These are phyloP conservation scores for Alethe diademata DNA, from an alignment of 2,113 vertebrate species.

Conservation along the genomic window DNA sequence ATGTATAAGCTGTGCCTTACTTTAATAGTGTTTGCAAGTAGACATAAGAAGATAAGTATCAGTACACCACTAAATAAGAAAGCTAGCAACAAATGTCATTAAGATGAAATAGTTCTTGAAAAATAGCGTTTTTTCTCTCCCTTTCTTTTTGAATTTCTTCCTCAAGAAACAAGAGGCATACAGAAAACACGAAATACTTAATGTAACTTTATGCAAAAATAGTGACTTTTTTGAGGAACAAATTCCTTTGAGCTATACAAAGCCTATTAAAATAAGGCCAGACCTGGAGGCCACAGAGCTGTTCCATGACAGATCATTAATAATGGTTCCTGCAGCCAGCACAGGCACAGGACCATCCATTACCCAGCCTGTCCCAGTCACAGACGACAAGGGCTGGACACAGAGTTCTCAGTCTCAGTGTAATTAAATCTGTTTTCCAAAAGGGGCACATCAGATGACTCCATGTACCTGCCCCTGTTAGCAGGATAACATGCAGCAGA, in stretches of 20 bases:
- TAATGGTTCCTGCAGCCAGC: background rate
- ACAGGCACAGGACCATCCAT: background rate
- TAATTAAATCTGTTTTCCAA: background rate
- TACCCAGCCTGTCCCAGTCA: background rate
- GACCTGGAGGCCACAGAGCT: background rate
- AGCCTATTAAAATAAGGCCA: background rate
- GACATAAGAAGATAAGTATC: background rate
- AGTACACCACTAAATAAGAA: background rate
- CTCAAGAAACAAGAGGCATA: background rate
- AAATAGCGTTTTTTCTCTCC: fast-evolving
- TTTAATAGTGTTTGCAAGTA: background rate
- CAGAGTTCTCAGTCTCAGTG: background rate
- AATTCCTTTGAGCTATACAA: background rate
- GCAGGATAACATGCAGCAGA: background rate
- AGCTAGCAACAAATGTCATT: background rate
- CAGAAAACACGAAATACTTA: background rate
- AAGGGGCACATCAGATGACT: background rate
- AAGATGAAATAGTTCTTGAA: background rate
- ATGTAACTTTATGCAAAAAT: background rate
- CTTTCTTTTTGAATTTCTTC: background rate
- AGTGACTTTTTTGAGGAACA: background rate
- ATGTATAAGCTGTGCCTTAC: background rate
- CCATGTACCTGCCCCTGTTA: background rate
- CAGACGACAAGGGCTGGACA: background rate
- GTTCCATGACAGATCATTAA: background rate